Base-by-base conservation (phyloP, 2,888 invertebrate species). In the Psococerastis gibbosa region DNA sequence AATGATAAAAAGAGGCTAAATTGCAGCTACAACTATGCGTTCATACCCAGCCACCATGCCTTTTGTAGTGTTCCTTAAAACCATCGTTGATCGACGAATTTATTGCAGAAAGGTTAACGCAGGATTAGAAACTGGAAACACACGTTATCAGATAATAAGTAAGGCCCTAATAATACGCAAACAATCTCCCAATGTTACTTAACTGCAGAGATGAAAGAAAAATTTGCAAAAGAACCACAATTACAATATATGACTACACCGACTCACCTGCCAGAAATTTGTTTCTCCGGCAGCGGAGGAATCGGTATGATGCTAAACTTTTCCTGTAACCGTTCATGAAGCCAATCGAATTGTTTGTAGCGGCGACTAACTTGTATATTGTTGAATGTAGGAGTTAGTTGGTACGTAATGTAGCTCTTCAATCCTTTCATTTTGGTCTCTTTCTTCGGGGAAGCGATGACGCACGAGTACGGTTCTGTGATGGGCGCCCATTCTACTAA, bases 281-380 rank as follows among this genome's bases (percentile, higher is more conserved):
- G 92, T 65, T 98, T 98, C 59, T 97, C 97, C 9, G 98, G 98
- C 49, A 98, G 62, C 2, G 97, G 95, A 45, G 98, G 97, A 54
- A 97, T 83, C 2, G 94, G 89, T 55, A 97, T 80, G 43, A 94
- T 72, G 51, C 87, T 79, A 61, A 88, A 98, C 63, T 98, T 98
- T 52, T 87, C 88, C 54, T 81, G 79, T 49, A 98, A 66, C 52
- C 94, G 73, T 58, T 88, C 88, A 63, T 95, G 94, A 43, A 98
- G 64, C 98, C 98, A 98, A 67, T 98, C 97, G 63, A 98, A 98
- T 62, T 97, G 97, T 63, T 98, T 98, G 65, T 95, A 97, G 52
- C 97, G 72, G 50, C 97, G 72, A 31, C 84, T 85, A 22, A 88
- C 95, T 68, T 89, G 87, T 53, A 89, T 82, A 57, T 84, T 84